phyloP scores from a whole-genome alignment of 2,888 invertebrate species.

The Zelleria hepariella region DNA sequence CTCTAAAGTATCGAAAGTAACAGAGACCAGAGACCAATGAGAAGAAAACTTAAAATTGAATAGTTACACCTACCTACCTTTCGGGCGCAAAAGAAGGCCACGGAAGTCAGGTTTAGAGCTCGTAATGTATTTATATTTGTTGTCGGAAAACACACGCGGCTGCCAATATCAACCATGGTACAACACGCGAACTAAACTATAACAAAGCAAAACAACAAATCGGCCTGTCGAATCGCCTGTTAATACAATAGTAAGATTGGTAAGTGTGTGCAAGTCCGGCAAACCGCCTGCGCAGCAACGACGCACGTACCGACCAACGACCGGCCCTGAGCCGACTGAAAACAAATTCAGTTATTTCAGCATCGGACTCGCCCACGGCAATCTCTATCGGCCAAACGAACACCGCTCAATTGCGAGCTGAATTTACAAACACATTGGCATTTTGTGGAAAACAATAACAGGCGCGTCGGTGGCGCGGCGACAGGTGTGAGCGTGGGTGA shows the following conservation, averaged over 20 bases:
- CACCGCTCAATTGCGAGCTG: not conserved
- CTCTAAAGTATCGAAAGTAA: not conserved
- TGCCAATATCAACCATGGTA: not conserved
- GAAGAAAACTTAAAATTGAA: too few relatives aligned
- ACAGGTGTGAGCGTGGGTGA: conserved; percentile 27
- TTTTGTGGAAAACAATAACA: conserved; percentile 27
- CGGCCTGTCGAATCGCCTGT: not conserved
- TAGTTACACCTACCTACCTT: not conserved
- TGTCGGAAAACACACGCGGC: not conserved
- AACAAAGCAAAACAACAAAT: not conserved
- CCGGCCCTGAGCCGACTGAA: too few relatives aligned
- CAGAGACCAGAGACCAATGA: not conserved
- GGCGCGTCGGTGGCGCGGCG: conserved; percentile 13
- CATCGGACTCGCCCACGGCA: not conserved
- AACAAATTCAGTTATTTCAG: not conserved
- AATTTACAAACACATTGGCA: not conserved
- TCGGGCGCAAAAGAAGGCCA: not conserved
- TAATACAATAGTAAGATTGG: not conserved
- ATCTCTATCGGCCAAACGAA: not conserved
- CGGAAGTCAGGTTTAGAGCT: not conserved
- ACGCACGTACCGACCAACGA: too few relatives aligned
- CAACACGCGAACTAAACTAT: not conserved
- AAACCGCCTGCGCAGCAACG: not conserved
- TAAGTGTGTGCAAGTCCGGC: not conserved
- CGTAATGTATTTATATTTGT: not conserved